Conservation (phyloP, 2,113 vertebrate genomes). For the Varanus komodoensis region DNA sequence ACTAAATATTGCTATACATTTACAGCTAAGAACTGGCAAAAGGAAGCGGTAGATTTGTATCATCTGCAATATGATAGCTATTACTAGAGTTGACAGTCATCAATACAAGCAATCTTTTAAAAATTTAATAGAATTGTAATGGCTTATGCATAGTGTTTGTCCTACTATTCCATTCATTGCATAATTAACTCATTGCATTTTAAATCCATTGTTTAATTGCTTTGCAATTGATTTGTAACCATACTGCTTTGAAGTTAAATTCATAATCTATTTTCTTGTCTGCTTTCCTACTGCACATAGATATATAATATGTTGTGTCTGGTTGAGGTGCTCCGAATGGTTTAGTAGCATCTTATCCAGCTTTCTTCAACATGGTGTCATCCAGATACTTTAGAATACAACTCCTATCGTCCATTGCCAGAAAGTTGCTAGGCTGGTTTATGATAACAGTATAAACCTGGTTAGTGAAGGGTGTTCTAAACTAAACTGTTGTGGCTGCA, state of each 20-base stretch:
- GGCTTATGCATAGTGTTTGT: background rate
- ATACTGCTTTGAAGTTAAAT: background rate
- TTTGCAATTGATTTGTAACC: conserved; percentile 17
- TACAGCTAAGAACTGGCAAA: background rate
- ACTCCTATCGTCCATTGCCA: no score
- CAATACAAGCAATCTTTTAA: conserved; percentile 1
- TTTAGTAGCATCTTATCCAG: background rate
- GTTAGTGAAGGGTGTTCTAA: background rate
- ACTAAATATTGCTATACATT: conserved; percentile 1
- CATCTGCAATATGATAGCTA: conserved; percentile 3
- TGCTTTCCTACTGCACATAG: background rate
- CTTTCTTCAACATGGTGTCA: no score
- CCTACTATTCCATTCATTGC: conserved; percentile 34
- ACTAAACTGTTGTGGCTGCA: background rate
- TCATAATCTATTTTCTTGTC: background rate
- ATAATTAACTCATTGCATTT: conserved; percentile 31
- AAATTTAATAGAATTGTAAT: conserved; percentile 13
- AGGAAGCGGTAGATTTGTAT: conserved; percentile 15
- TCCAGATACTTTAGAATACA: no score
- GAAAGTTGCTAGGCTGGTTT: no score
- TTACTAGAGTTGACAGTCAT: conserved; percentile 10
- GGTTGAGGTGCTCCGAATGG: background rate
- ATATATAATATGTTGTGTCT: background rate
- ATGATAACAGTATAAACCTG: no score
- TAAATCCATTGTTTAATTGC: conserved; percentile 25